A percentile compares a stretch with the other conserved stretches of the same genome.
phyloP scores from a whole-genome alignment of 2,797 vertebrate species.

The Poeciliopsis turneri region DNA sequence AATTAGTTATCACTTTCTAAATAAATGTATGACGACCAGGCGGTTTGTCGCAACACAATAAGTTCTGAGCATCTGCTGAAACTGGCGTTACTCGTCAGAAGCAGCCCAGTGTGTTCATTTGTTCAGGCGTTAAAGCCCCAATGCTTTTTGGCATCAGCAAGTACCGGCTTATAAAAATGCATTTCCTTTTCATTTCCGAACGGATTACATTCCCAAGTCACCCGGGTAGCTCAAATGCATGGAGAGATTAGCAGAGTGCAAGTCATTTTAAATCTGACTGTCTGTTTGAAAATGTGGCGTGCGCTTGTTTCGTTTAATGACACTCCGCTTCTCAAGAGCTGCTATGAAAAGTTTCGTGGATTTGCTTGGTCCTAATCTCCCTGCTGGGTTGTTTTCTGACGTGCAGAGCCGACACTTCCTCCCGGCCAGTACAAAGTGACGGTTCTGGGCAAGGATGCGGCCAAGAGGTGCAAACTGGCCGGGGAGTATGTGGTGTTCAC shows the following conservation, averaged over 20 bases:
- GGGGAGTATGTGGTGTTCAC: constrained; percentile 84
- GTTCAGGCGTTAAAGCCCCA: constrained; percentile 50
- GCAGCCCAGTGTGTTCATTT: constrained; percentile 38
- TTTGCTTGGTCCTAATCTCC: neutral
- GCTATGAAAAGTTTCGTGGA: neutral
- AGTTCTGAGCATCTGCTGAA: constrained; percentile 47
- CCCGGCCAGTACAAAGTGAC: constrained; percentile 81
- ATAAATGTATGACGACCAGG: neutral
- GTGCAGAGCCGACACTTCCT: constrained; percentile 35
- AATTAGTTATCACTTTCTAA: neutral
- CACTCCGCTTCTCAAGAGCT: constrained; percentile 4
- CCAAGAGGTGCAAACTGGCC: constrained; percentile 81
- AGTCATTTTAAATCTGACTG: constrained; percentile 33
- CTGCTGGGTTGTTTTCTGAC: neutral
- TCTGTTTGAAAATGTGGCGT: neutral
- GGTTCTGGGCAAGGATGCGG: constrained; percentile 80
- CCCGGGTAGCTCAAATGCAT: constrained; percentile 19
- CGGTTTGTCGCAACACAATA: neutral
- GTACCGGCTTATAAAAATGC: constrained; percentile 48
- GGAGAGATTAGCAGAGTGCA: constrained; percentile 43
- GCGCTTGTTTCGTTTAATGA: constrained; percentile 14
- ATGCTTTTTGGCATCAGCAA: constrained; percentile 48
- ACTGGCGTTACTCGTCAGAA: constrained; percentile 26
- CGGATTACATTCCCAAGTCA: constrained; percentile 51
- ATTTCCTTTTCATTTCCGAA: constrained; percentile 58